Evolutionary conservation across 1,140 invertebrate species (phyloP), one percentile per base, ranked within the genome.

Genomic region (Teleopsis dalmanni): DNA sequence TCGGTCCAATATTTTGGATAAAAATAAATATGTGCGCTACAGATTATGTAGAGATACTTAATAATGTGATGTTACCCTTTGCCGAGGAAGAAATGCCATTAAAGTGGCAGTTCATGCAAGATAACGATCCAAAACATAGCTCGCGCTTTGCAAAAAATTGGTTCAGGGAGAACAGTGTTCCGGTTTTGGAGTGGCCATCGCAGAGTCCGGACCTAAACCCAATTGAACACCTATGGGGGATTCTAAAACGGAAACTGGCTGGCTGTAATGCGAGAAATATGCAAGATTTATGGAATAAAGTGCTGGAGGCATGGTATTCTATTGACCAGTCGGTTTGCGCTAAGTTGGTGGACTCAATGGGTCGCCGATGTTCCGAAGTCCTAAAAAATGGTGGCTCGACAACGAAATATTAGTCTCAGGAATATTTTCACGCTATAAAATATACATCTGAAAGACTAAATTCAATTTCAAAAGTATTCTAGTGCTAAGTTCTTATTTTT

Each of bases 201-300:
- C 61, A 66, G 38, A 58, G 55, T 7, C 60, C 65, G 3, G 62
- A 70, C 50, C n/a, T n/a, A n/a, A n/a, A n/a, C n/a, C n/a, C n/a
- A n/a, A n/a, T n/a, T n/a, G n/a, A n/a, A n/a, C n/a, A n/a, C n/a
- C 42, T 69, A 8, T 66, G 43, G 29, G 31, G 29, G 36, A 35
- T 46, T 18, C 29, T 46, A 22, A 36, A 36, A 36, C 13, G 31
- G 18, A 34, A 11, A 1, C n/a, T 34, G n/a, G 3, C 1, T 13
- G 33, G 33, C n/a, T 13, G 6, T 7, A 34, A 16, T 14, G 33
- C 33, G 33, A 13, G 33, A 34, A 34, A 34, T 16, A 34, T 14
- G 33, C 33, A 34, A 34, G 33, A 34, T 14, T 16, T 34, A 14
- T 34, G 33, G 33, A 16, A n/a, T n/a, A 34, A 34, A 34, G 11